phyloP scores from a whole-genome alignment of 1,140 invertebrate species.

The Brachionus angularis region DNA sequence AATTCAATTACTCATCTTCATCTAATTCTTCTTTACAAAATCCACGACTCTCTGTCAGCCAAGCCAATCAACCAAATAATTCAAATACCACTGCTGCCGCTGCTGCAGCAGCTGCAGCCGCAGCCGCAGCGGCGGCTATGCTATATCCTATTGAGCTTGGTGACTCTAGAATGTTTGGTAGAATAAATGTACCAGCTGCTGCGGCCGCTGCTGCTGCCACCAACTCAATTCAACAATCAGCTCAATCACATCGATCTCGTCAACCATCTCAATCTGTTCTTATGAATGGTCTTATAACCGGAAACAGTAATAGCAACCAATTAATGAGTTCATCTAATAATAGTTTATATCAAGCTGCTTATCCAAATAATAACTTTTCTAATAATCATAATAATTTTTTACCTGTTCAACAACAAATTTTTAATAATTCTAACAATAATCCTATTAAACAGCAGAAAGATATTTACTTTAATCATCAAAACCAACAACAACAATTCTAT shows the following conservation, averaged over 20 bases:
- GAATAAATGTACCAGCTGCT: slow-evolving; percentile 31
- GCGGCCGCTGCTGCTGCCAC: no score
- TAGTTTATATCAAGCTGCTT: neutral
- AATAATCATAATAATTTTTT: no score
- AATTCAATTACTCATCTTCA: no score
- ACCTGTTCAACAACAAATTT: no score
- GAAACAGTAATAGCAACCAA: neutral
- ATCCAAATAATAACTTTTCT: no score
- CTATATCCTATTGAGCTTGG: slow-evolving; percentile 38
- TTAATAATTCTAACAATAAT: no score
- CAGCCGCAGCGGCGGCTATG: slow-evolving; percentile 38
- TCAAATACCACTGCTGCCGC: neutral
- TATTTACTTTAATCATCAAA: neutral
- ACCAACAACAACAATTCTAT: neutral
- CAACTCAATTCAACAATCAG: neutral
- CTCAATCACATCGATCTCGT: neutral
- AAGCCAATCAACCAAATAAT: neutral
- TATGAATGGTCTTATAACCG: slow-evolving; percentile 1
- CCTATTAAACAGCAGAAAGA: no score
- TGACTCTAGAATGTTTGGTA: slow-evolving; percentile 39
- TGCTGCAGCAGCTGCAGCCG: slow-evolving; percentile 7
- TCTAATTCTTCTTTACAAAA: slow-evolving; percentile 3
- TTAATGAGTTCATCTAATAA: neutral
- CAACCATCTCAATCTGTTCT: slow-evolving; percentile 22
- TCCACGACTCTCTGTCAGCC: no score